These are phyloP conservation scores for Dermolepida albohirtum DNA, from an alignment of 2,888 invertebrate genomes.

Conservation along the genomic window DNA sequence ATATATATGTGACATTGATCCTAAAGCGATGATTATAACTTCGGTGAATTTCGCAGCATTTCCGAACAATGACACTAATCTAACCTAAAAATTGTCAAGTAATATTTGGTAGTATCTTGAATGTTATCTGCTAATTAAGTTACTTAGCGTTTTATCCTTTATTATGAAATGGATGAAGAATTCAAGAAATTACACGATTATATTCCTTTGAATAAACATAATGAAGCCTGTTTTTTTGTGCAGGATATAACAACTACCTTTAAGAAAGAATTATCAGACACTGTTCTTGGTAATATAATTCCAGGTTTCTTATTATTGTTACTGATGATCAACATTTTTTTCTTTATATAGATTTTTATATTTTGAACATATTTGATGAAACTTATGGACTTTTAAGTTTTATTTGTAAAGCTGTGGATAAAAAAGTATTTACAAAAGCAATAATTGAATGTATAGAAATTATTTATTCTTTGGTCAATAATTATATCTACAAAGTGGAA, in stretches of 20 bases:
- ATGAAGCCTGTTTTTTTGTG: slow-evolving; percentile 21
- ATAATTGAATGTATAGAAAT: slow-evolving; percentile 55
- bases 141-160: too few relatives aligned
- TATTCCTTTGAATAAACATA: slow-evolving; percentile 10
- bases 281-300: slow-evolving; percentile 18
- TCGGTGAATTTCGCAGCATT: too few relatives aligned
- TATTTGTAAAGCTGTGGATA: slow-evolving; percentile 49
- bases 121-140: too few relatives aligned
- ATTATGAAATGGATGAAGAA: slow-evolving; percentile 29
- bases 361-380: slow-evolving; percentile 56
- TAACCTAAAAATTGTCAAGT: too few relatives aligned
- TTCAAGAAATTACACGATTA: slow-evolving; percentile 24
- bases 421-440: slow-evolving; percentile 47
- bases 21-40: too few relatives aligned
- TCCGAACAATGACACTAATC: too few relatives aligned
- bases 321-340: neutral
- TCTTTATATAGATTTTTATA: slow-evolving; percentile 55
- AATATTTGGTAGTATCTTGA: too few relatives aligned
- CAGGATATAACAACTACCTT: slow-evolving; percentile 9
- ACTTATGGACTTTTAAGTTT: slow-evolving; percentile 54
- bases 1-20: too few relatives aligned
- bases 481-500: slow-evolving; percentile 54
- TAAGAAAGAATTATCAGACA: slow-evolving; percentile 28
- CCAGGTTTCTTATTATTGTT: neutral
- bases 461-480: slow-evolving; percentile 57